Conservation (phyloP, 2,888 invertebrate species). For the Melangyna quadrimaculata region DNA sequence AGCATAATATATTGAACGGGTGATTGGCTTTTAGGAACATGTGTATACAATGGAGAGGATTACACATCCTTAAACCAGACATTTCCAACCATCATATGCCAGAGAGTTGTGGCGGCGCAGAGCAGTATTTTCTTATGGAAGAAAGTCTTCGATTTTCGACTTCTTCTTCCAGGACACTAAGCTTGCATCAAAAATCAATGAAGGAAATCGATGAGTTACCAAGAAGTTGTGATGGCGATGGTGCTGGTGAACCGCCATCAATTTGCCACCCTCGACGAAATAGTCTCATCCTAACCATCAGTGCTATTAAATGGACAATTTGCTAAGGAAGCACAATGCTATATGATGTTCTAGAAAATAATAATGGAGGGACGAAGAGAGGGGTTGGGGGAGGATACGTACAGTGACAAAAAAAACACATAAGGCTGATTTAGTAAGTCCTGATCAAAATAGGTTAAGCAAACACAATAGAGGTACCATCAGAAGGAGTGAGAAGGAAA, state of each 20-base stretch:
- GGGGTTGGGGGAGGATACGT: not conserved
- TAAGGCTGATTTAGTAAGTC: slow-evolving; percentile 49
- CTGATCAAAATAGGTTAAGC: slow-evolving; percentile 56
- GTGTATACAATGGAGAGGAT: slow-evolving; percentile 63
- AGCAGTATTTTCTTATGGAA: not conserved
- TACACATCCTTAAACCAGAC: slow-evolving; percentile 49
- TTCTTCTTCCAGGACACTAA: slow-evolving; percentile 55
- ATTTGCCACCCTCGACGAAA: slow-evolving; percentile 9
- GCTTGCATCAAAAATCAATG: slow-evolving; percentile 64
- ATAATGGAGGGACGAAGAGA: not conserved
- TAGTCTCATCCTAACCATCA: slow-evolving; percentile 46
- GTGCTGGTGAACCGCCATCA: slow-evolving; percentile 11
- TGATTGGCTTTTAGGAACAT: slow-evolving; percentile 67
- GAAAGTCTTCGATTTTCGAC: slow-evolving; percentile 9
- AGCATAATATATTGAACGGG: slow-evolving; percentile 62
- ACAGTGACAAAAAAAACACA: slow-evolving; percentile 11
- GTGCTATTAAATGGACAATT: slow-evolving; percentile 68
- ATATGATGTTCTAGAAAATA: slow-evolving; percentile 15
- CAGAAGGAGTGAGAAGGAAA: not conserved
- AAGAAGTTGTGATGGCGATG: too few relatives aligned
- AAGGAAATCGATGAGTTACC: slow-evolving; percentile 47
- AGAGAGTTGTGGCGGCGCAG: not conserved
- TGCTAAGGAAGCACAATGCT: slow-evolving; percentile 54
- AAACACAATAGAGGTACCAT: slow-evolving; percentile 24
- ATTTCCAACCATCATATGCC: not conserved